These are phyloP conservation scores for Ptychoptera albimana DNA, from an alignment of 2,888 invertebrate species.

Conservation along the genomic window DNA sequence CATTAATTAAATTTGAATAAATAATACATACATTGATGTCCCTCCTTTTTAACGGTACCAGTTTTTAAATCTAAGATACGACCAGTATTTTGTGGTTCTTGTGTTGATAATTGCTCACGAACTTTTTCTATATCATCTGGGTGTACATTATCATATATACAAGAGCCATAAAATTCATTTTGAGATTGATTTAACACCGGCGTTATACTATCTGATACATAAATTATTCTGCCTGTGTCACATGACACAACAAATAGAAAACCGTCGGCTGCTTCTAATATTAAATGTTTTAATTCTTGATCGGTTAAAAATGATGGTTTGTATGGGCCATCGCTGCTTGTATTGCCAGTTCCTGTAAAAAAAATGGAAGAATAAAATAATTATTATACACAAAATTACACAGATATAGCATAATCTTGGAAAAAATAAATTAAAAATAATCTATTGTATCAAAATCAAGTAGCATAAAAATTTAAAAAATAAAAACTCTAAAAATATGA, in stretches of 20 bases:
- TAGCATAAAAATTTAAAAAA: no score
- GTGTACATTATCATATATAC: constrained; percentile 91
- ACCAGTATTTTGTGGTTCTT: constrained; percentile 90
- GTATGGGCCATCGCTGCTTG: constrained; percentile 90
- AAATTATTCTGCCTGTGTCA: constrained; percentile 92
- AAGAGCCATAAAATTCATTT: constrained; percentile 95
- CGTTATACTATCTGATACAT: constrained; percentile 95
- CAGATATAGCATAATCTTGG: no score
- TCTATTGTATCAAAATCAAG: no score
- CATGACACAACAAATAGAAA: constrained; percentile 74
- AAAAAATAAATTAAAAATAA: no score
- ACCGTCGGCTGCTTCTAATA: constrained; percentile 97
- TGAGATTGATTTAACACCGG: constrained; percentile 95
- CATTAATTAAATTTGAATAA: neutral
- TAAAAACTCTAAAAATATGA: no score
- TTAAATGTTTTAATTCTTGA: constrained; percentile 96
- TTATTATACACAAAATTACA: no score
- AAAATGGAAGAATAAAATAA: no score
- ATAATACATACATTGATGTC: constrained; percentile 74
- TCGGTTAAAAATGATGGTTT: constrained; percentile 98
- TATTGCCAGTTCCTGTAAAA: constrained; percentile 81
- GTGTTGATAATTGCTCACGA: constrained; percentile 90
- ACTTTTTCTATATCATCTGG: constrained; percentile 96
- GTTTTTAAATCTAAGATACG: constrained; percentile 94
- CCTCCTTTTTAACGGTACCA: constrained; percentile 97